Evolutionary conservation across 1,140 invertebrate species (phyloP).

Genomic region (Drosophila asahinai): DNA sequence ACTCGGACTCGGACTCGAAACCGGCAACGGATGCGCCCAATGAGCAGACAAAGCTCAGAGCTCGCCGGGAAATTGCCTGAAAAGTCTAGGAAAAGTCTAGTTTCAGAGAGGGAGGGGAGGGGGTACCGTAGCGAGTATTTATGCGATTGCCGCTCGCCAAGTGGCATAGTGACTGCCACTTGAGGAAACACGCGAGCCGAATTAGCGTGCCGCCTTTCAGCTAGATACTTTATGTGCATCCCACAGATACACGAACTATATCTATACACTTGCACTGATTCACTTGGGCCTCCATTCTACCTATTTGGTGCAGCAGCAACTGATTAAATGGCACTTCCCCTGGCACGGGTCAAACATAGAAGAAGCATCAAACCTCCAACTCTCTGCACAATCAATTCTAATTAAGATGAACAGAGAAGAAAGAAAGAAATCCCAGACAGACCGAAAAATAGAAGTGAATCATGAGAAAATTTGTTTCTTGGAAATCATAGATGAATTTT

Average conservation of each 20-base stretch:
- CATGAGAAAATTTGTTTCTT: conserved; percentile 78
- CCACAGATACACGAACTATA: conserved; percentile 44
- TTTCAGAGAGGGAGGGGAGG: conserved; percentile 3
- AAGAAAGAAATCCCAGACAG: conserved; percentile 21
- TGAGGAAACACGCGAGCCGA: conserved; percentile 82
- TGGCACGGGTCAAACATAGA: conserved; percentile 53
- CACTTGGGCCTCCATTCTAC: conserved; percentile 11
- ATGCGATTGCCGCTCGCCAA: conserved; percentile 79
- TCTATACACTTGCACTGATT: conserved; percentile 61
- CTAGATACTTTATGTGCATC: conserved; percentile 67
- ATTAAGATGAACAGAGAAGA: conserved; percentile 44
- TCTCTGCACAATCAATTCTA: conserved; percentile 67
- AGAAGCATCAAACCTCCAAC: conserved; percentile 36
- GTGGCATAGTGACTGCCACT: conserved; percentile 81
- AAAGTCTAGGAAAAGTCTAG: conserved; percentile 47
- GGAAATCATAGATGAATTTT: conserved; percentile 73
- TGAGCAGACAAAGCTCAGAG: conserved; percentile 82
- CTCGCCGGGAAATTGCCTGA: conserved; percentile 80
- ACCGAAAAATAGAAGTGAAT: conserved; percentile 45
- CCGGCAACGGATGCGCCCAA: conserved; percentile 82
- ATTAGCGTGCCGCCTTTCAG: conserved; percentile 77
- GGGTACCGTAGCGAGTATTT: conserved; percentile 47
- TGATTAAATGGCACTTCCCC: conserved; percentile 79
- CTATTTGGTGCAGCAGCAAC: conserved; percentile 30
- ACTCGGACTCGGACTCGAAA: conserved; percentile 30